phyloP scores from a whole-genome alignment of 2,888 invertebrate genomes.

The Eristalis pertinax region DNA sequence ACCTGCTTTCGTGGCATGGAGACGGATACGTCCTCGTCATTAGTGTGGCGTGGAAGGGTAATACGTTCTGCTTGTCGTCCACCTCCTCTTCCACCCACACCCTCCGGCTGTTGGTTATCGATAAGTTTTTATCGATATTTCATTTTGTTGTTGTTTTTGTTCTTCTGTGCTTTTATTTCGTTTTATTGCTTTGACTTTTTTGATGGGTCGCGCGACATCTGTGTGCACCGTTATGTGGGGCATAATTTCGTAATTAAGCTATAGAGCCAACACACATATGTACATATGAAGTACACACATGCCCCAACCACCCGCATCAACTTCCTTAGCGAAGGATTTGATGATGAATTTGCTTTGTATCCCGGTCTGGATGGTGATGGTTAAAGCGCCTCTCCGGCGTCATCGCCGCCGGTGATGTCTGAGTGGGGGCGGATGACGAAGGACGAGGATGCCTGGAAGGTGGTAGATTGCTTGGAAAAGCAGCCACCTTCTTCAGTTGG shows the following conservation, averaged over 20 bases:
- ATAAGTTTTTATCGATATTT: constrained; percentile 65
- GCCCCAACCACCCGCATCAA: background rate
- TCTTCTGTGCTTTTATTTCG: constrained; percentile 16
- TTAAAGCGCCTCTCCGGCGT: background rate
- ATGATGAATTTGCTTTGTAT: background rate
- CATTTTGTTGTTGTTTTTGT: constrained; percentile 11
- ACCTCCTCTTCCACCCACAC: background rate
- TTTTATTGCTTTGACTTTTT: constrained; percentile 55
- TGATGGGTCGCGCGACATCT: constrained; percentile 41
- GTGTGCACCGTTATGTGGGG: constrained; percentile 35
- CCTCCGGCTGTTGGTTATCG: constrained; percentile 26
- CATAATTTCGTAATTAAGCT: constrained; percentile 58
- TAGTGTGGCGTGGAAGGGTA: constrained; percentile 48
- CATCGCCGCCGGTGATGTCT: background rate
- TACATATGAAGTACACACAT: too few species aligned
- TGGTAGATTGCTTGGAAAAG: background rate
- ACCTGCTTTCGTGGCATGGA: constrained; percentile 36
- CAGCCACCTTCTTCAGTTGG: background rate
- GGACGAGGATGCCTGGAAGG: background rate
- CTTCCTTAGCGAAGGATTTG: background rate
- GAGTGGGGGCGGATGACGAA: background rate
- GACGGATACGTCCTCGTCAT: constrained; percentile 55
- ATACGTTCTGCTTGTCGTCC: constrained; percentile 19
- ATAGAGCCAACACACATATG: constrained; percentile 17
- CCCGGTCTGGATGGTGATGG: background rate